phyloP scores from a whole-genome alignment of 2,888 invertebrate species.

The Fissipunctia ypsillon region DNA sequence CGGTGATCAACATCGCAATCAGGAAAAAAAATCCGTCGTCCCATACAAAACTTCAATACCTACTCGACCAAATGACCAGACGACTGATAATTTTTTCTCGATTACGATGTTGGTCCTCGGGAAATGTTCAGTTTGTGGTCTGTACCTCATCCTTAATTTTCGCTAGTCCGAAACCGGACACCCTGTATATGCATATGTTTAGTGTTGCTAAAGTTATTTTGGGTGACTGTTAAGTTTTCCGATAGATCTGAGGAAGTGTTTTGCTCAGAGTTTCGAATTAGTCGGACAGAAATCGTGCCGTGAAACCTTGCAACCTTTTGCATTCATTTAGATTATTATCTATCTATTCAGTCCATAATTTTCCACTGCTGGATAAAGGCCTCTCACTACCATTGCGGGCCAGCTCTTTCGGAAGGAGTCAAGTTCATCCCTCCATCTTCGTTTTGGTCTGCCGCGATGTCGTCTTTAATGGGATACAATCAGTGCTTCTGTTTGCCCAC shows the following conservation, averaged over 20 bases:
- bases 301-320: not conserved
- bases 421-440: not conserved
- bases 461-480: not conserved
- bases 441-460: not conserved
- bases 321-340: not conserved
- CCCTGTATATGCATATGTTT: too few species aligned
- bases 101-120: too few species aligned
- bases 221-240: not conserved
- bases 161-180: too few species aligned
- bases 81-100: too few species aligned
- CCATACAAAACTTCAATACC: too few species aligned
- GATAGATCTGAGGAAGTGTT: not conserved
- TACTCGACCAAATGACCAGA: too few species aligned
- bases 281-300: not conserved
- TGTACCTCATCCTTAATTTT: too few species aligned
- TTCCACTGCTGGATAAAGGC: not conserved
- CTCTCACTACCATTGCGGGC: not conserved
- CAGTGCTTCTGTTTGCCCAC: not conserved
- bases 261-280: not conserved
- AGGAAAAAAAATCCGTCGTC: too few species aligned
- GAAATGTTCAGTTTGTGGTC: too few species aligned
- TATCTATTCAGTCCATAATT: not conserved
- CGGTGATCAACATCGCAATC: too few species aligned
- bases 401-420: not conserved
- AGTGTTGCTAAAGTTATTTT: slow-evolving; percentile 5